Evolutionary conservation across 1,140 invertebrate species (phyloP), one percentile per base, ranked within the genome.

Genomic region (Solen grandis): DNA sequence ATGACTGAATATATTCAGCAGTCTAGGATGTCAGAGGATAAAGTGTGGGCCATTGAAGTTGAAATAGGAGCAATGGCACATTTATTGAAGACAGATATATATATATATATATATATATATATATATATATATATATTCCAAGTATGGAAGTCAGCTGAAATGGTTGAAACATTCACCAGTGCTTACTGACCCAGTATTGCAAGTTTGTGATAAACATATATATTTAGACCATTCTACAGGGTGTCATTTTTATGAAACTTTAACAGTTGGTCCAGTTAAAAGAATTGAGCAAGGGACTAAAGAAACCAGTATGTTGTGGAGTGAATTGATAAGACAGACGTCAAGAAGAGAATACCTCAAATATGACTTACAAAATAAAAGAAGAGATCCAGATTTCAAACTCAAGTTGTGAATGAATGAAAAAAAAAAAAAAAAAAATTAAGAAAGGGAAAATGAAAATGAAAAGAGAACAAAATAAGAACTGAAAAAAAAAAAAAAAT

Each of bases 161-260:
- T 77, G 74, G 74, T 19, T 77, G n/a, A 65, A 57, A 38, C 60
- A 50, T 66, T 19, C 74, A 35, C 10, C 74, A 54, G 25, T 16
- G 5, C 29, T 68, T 22, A 29, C 68, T n/a, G 60, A 77, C 41
- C 25, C 31, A n/a, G 14, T 25, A 29, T 0, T 55, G 2, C 31
- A 55, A n/a, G 2, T 38, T 1, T 38, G 36, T 55, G 60, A 65
- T 31, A 73, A 73, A 54, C 10, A 2, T 31, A 27, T 77, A 13
- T 77, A 66, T 66, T 55, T 77, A 33, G 57, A 77, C 22, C 60
- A 77, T 38, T 27, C 33, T 55, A 38, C 60, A 65, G 59, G 59
- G 1, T n/a, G 2, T 31, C 74, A 77, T 25, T 66, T 66, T 68
- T 50, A 77, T 77, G 74, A 66, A 4, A 63, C 68, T 5, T 2